phyloP scores from a whole-genome alignment of 2,113 vertebrate genomes.

The Merops nubicus region DNA sequence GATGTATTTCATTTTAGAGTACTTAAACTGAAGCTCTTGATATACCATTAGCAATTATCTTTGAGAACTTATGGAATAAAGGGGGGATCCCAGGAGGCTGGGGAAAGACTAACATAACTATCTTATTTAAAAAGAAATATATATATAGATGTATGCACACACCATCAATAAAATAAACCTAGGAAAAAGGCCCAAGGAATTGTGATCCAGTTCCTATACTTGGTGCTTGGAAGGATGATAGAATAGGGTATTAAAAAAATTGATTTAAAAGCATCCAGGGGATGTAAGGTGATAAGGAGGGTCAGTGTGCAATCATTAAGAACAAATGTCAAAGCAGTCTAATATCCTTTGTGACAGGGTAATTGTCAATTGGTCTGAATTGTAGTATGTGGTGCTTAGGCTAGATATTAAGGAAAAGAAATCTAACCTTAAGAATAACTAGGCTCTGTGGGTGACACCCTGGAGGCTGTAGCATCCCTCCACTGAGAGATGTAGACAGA shows the following conservation, averaged over 20 bases:
- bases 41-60: neutral
- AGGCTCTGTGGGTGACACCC: neutral
- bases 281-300: constrained; percentile 41
- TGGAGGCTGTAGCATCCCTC: neutral
- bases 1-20: neutral
- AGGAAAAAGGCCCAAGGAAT: neutral
- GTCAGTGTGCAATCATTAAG: constrained; percentile 59
- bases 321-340: constrained; percentile 55
- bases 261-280: constrained; percentile 29
- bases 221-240: neutral
- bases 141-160: no score
- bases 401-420: neutral
- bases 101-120: neutral
- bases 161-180: neutral
- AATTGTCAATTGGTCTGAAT: constrained; percentile 35
- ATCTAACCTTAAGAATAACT: neutral
- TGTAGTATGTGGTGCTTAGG: constrained; percentile 10
- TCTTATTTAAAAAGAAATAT: neutral
- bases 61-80: neutral
- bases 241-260: constrained; percentile 9
- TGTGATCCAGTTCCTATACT: neutral
- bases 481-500: neutral
- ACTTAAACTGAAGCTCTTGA: neutral
- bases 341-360: constrained; percentile 38
- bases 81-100: neutral